Evolutionary conservation across 2,113 vertebrate species (phyloP).

Genomic region (Takifugu flavidus): DNA sequence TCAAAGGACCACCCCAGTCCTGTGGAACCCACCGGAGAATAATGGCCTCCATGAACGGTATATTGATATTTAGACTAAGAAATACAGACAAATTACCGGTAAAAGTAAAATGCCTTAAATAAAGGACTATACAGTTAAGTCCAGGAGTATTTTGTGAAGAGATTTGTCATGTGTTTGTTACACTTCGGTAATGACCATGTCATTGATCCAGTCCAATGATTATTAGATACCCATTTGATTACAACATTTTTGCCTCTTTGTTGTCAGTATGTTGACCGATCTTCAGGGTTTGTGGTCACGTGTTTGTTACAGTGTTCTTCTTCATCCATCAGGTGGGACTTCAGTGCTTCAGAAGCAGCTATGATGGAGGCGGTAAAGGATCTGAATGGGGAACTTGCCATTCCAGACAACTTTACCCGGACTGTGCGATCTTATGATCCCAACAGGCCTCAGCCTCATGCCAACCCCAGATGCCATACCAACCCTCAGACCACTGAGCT

Average conservation of each 20-base stretch:
- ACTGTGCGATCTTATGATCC: constrained; percentile 83
- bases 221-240: no score
- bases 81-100: not conserved
- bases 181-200: no score
- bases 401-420: constrained; percentile 88
- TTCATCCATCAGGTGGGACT: constrained; percentile 85
- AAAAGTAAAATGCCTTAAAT: not conserved
- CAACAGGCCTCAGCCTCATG: constrained; percentile 71
- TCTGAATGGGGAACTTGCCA: constrained; percentile 79
- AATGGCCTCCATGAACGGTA: constrained; percentile 87
- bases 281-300: not conserved
- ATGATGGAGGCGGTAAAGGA: constrained; percentile 84
- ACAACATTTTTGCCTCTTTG: no score
- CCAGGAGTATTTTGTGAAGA: no score
- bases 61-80: not conserved
- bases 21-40: constrained; percentile 90
- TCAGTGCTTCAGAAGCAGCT: constrained; percentile 81
- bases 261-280: no score
- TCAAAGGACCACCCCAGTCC: constrained; percentile 75
- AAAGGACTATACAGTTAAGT: not conserved
- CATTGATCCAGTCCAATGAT: no score
- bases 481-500: constrained; percentile 95
- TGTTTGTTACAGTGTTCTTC: not conserved
- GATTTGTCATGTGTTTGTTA: not conserved
- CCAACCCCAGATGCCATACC: constrained; percentile 75